phyloP scores from a whole-genome alignment of 2,113 vertebrate genomes.

The Callipepla squamata region DNA sequence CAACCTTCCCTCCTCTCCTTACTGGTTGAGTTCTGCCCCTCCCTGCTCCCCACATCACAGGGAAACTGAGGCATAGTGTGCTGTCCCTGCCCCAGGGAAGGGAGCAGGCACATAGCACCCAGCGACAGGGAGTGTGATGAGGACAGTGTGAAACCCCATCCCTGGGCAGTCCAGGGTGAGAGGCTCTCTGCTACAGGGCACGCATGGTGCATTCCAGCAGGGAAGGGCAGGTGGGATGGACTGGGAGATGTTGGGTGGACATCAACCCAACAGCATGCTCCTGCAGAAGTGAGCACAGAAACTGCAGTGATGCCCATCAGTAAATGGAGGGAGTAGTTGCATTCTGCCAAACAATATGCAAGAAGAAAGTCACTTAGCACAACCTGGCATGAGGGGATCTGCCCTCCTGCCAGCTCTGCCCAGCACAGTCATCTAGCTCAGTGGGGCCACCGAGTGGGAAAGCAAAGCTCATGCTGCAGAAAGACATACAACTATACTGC shows the following conservation, averaged over 20 bases:
- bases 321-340: not conserved
- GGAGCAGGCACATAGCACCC: not conserved
- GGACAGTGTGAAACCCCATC: not conserved
- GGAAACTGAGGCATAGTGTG: not conserved
- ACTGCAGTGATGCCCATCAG: not conserved
- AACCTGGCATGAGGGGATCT: not conserved
- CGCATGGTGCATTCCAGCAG: not conserved
- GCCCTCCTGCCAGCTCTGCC: not conserved
- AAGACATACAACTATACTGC: not conserved
- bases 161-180: not conserved
- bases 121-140: not conserved
- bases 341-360: not conserved
- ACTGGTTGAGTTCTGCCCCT: not conserved
- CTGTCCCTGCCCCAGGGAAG: fast-evolving
- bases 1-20: slow-evolving; percentile 17
- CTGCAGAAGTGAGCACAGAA: not conserved
- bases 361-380: not conserved
- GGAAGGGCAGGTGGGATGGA: not conserved
- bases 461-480: not conserved
- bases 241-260: not conserved
- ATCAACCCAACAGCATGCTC: not conserved
- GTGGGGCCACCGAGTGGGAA: not conserved
- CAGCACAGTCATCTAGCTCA: not conserved
- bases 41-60: not conserved
- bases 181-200: not conserved